These are phyloP conservation scores for Sesamia nonagrioides DNA, from an alignment of 1,140 invertebrate genomes.

Conservation along the genomic window DNA sequence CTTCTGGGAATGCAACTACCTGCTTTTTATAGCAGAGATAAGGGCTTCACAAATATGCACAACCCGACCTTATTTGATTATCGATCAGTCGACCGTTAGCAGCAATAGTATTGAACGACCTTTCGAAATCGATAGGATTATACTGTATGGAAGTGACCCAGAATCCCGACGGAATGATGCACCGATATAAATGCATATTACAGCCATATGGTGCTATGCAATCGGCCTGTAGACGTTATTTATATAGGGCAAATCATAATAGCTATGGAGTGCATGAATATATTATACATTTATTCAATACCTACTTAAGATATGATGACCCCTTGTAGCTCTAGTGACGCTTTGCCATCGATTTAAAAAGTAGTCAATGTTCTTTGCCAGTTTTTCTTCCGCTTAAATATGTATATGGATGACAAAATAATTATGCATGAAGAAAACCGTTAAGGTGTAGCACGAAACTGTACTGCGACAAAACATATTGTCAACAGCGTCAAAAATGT, in stretches of 20 bases:
- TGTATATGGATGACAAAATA: constrained; percentile 4
- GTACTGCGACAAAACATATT: constrained; percentile 37
- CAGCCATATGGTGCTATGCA: constrained; percentile 54
- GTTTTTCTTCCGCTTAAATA: not conserved
- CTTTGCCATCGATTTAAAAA: too few relatives aligned
- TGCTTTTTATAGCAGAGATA: constrained; percentile 78
- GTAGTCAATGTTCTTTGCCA: too few relatives aligned
- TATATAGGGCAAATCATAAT: constrained; percentile 50
- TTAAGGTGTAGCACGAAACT: constrained; percentile 31
- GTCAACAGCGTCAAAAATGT: constrained; percentile 25
- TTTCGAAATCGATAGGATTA: constrained; percentile 70
- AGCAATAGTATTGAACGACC: constrained; percentile 58
- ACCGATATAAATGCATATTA: constrained; percentile 57
- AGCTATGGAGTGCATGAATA: constrained; percentile 9
- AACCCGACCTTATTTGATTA: constrained; percentile 77
- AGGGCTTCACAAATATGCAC: constrained; percentile 70
- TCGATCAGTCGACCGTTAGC: constrained; percentile 62
- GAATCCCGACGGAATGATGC: constrained; percentile 53
- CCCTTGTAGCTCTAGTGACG: not conserved
- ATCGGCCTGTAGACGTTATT: constrained; percentile 17
- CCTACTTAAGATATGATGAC: not conserved
- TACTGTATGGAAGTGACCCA: constrained; percentile 66
- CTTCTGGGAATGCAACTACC: constrained; percentile 80
- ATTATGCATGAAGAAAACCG: constrained; percentile 33
- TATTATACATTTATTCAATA: constrained; percentile 9